phyloP scores from a whole-genome alignment of 1,140 invertebrate species.

The Charaxes varanes region DNA sequence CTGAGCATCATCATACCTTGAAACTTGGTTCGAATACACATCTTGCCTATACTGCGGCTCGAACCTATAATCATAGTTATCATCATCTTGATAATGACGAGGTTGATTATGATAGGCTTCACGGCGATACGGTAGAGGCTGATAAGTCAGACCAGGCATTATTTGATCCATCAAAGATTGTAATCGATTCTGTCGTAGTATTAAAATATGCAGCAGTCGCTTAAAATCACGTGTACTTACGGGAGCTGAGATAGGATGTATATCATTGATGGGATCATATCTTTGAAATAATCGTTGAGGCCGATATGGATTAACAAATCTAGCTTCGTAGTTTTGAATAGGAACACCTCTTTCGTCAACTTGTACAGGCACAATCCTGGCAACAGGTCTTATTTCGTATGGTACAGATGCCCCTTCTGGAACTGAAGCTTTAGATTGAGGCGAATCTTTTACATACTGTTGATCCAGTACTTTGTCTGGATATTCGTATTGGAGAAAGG shows the following conservation, averaged over 20 bases:
- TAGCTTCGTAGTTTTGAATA: conserved; percentile 52
- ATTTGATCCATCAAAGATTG: conserved; percentile 73
- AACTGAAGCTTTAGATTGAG: conserved; percentile 32
- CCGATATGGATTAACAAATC: conserved; percentile 53
- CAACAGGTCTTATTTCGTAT: conserved; percentile 46
- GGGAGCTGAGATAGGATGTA: conserved; percentile 62
- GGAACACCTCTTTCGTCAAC: conserved; percentile 61
- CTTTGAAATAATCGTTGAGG: conserved; percentile 47
- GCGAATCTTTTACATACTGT: conserved; percentile 54
- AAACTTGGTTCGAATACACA: conserved; percentile 50
- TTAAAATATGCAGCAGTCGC: conserved; percentile 74
- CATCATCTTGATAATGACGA: conserved; percentile 49
- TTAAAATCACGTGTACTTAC: conserved; percentile 77
- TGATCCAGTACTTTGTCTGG: conserved; percentile 61
- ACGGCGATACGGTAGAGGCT: conserved; percentile 40
- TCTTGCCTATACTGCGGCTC: conserved; percentile 55
- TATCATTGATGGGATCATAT: conserved; percentile 49
- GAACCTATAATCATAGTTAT: conserved; percentile 54
- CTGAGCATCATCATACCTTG: conserved; percentile 50
- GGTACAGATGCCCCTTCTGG: conserved; percentile 33
- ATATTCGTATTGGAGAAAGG: conserved; percentile 66
- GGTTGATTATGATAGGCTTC: conserved; percentile 41
- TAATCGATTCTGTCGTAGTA: conserved; percentile 72
- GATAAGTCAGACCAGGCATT: conserved; percentile 49
- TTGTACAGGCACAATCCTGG: conserved; percentile 50